Conservation (phyloP, 1,140 invertebrate species). For the Daktulosphaira vitifoliae region DNA sequence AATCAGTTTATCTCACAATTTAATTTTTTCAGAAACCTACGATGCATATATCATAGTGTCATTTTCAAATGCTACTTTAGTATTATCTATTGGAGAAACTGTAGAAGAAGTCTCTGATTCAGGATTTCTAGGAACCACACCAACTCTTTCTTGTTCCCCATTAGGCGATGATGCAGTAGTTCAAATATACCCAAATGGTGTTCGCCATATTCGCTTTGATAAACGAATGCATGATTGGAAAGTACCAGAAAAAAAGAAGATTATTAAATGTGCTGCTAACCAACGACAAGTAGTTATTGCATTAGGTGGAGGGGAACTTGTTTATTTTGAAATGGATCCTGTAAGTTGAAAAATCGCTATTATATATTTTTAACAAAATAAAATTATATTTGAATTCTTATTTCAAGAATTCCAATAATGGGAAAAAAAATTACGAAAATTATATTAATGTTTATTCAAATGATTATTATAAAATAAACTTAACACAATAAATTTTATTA, state of each 20-base stretch:
- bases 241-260: constrained; percentile 92
- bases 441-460: too few species aligned
- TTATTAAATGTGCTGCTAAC: constrained; percentile 97
- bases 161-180: constrained; percentile 95
- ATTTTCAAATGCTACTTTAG: constrained; percentile 98
- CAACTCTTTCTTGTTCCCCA: constrained; percentile 91
- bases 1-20: too few species aligned
- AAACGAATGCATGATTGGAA: constrained; percentile 99
- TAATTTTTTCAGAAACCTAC: constrained; percentile 82
- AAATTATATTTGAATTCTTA: too few species aligned
- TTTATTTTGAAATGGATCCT: constrained; percentile 99
- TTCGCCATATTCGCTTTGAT: constrained; percentile 94
- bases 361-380: too few species aligned
- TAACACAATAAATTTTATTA: too few species aligned
- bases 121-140: constrained; percentile 96
- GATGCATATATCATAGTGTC: constrained; percentile 99
- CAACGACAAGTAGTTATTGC: constrained; percentile 98
- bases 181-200: constrained; percentile 97
- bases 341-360: constrained; percentile 63
- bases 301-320: constrained; percentile 90
- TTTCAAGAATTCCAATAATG: too few species aligned
- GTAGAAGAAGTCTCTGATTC: constrained; percentile 99
- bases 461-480: too few species aligned
- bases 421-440: too few species aligned
- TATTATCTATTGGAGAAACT: constrained; percentile 98